phyloP scores from a whole-genome alignment of 30 jellyfish, hydroid and myxozoan genomes.

The Cassiopea andromeda region DNA sequence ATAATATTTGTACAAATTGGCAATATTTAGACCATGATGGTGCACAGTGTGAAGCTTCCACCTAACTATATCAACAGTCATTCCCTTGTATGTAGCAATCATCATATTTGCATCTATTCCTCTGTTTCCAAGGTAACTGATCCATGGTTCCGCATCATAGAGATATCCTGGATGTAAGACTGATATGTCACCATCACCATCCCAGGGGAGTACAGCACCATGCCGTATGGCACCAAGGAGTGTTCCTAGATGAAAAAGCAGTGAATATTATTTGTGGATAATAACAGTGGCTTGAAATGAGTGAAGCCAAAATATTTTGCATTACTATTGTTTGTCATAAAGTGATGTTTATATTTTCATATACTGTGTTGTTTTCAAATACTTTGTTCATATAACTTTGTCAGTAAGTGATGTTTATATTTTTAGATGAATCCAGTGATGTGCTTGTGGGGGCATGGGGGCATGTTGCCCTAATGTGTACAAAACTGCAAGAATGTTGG shows the following conservation, averaged over 20 bases:
- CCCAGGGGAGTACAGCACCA: constrained; percentile 87
- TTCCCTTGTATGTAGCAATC: constrained; percentile 70
- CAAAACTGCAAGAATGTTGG: no score
- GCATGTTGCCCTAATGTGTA: no score
- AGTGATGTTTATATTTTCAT: no score
- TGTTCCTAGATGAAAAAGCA: constrained; percentile 54
- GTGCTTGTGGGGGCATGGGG: no score
- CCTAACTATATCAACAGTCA: constrained; percentile 77
- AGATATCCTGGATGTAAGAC: constrained; percentile 36
- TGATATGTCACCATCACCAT: constrained; percentile 90
- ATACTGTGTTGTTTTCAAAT: no score
- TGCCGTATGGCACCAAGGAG: constrained; percentile 82
- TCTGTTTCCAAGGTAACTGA: constrained; percentile 17
- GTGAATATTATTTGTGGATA: no score
- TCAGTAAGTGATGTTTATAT: no score
- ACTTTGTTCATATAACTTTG: no score
- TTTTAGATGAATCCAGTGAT: no score
- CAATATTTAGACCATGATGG: not conserved
- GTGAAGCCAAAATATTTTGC: no score
- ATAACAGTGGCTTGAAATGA: no score
- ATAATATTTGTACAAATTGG: constrained; percentile 67
- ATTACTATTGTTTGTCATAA: no score
- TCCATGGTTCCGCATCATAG: constrained; percentile 45
- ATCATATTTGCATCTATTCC: constrained; percentile 84
- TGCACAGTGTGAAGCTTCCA: constrained; percentile 52